Percentiles rank a stretch among this genome's conserved stretches.
Conservation (phyloP, 2,888 invertebrate genomes). For the Macrosoma leucophasiata region DNA sequence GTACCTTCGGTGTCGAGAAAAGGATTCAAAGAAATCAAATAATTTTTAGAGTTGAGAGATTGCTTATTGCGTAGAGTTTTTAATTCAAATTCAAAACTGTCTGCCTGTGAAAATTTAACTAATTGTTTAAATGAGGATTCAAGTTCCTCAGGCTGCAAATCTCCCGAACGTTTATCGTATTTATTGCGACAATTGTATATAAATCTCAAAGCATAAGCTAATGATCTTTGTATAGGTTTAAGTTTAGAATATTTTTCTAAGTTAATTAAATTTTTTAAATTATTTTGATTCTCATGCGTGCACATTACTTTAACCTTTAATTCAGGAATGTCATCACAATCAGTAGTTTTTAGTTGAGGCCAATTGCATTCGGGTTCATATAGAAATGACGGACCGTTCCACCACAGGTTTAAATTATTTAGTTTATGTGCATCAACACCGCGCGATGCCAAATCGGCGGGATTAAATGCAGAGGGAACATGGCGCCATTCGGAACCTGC, state of each 20-base stretch:
- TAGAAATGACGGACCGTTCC: slow-evolving; percentile 16
- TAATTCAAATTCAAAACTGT: slow-evolving; percentile 10
- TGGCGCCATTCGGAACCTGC: slow-evolving; percentile 6
- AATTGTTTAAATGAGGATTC: slow-evolving; percentile 4
- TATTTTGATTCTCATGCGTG: slow-evolving; percentile 6
- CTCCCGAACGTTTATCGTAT: not conserved
- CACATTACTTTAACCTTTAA: not conserved
- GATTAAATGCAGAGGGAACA: slow-evolving; percentile 11
- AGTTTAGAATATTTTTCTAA: slow-evolving; percentile 15
- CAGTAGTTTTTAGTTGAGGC: no score
- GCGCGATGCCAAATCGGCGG: slow-evolving; percentile 16
- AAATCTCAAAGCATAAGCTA: slow-evolving; percentile 8
- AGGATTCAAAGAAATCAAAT: slow-evolving; percentile 11
- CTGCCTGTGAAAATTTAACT: slow-evolving; percentile 7
- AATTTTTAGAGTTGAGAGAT: slow-evolving; percentile 10
- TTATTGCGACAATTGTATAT: slow-evolving; percentile 8
- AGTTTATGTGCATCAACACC: slow-evolving; percentile 6
- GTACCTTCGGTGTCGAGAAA: slow-evolving; percentile 15
- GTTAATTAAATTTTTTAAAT: slow-evolving; percentile 4
- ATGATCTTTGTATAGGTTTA: slow-evolving; percentile 5
- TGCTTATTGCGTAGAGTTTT: slow-evolving; percentile 4
- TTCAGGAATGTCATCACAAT: no score
- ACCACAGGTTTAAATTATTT: slow-evolving; percentile 8
- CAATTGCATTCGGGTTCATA: not conserved
- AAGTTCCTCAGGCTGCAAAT: slow-evolving; percentile 3